Conservation (phyloP, 1,140 invertebrate species). For the Brachionus calyciflorus region DNA sequence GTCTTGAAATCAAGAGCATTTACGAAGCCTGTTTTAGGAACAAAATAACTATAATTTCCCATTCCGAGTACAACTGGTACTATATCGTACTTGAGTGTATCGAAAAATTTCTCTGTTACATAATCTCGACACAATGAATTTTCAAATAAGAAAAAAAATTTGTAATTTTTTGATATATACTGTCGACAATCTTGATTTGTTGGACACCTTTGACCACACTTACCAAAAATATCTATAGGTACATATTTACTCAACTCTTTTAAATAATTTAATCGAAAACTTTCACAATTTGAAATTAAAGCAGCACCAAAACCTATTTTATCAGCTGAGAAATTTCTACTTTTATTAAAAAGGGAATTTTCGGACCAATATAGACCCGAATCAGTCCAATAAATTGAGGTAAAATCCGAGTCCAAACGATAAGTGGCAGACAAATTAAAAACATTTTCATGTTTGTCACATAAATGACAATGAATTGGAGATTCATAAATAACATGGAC, state of each 20-base stretch:
- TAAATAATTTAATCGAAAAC: conserved; percentile 47
- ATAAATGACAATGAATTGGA: background rate
- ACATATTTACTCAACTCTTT: conserved; percentile 47
- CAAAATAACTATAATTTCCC: background rate
- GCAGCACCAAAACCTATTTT: background rate
- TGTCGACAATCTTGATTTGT: conserved; percentile 33
- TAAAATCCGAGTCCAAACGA: conserved; percentile 50
- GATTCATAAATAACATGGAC: background rate
- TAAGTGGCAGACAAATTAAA: conserved; percentile 53
- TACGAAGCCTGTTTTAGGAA: background rate
- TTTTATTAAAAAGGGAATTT: background rate
- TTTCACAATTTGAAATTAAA: conserved; percentile 47
- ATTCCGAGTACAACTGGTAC: background rate
- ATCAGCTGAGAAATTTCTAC: background rate
- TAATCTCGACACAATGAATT: conserved; percentile 52
- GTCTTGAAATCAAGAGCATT: background rate
- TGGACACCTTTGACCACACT: conserved; percentile 47
- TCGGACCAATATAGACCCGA: background rate
- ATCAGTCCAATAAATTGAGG: background rate
- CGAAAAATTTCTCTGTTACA: conserved; percentile 53
- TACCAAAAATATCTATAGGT: conserved; percentile 50
- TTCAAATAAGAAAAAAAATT: conserved; percentile 53
- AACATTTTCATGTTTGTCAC: conserved; percentile 27
- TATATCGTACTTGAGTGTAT: conserved; percentile 43
- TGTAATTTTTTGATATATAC: conserved; percentile 49